These are phyloP conservation scores for Agrochola lychnidis DNA, from an alignment of 2,888 invertebrate species.

Conservation along the genomic window DNA sequence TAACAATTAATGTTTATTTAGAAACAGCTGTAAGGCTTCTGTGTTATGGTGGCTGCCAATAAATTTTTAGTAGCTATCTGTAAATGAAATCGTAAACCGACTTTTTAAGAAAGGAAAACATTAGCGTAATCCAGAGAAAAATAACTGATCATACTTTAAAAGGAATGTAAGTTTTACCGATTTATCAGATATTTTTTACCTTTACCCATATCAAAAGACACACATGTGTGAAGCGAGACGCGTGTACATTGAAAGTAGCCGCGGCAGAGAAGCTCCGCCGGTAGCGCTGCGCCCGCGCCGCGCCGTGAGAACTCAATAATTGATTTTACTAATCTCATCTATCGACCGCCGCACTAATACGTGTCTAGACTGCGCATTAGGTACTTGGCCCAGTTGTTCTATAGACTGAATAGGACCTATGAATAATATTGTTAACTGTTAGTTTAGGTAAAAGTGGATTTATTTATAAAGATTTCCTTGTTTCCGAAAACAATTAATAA, in stretches of 20 bases:
- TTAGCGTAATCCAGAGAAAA: neutral
- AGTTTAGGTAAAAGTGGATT: neutral
- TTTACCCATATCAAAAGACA: slow-evolving; percentile 27
- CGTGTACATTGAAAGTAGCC: slow-evolving; percentile 54
- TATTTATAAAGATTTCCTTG: neutral
- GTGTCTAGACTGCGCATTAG: slow-evolving; percentile 77
- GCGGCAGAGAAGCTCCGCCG: slow-evolving; percentile 60
- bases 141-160: neutral
- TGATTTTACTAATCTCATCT: slow-evolving; percentile 86
- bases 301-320: slow-evolving; percentile 87
- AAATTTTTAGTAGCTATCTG: slow-evolving; percentile 17
- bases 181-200: neutral
- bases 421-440: slow-evolving; percentile 9
- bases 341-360: slow-evolving; percentile 76
- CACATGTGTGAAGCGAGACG: slow-evolving; percentile 47
- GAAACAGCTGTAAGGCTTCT: slow-evolving; percentile 43
- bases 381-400: slow-evolving; percentile 56
- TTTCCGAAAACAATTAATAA: neutral
- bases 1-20: slow-evolving; percentile 34
- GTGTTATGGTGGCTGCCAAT: slow-evolving; percentile 1
- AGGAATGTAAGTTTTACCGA: neutral
- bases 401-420: slow-evolving; percentile 18
- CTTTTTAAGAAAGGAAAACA: neutral
- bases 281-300: slow-evolving; percentile 65
- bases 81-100: slow-evolving; percentile 33